A percentile compares a stretch with the other conserved stretches of the same genome.
Evolutionary conservation across 2,113 vertebrate species (phyloP).

Genomic region (Himantopus leucocephalus): DNA sequence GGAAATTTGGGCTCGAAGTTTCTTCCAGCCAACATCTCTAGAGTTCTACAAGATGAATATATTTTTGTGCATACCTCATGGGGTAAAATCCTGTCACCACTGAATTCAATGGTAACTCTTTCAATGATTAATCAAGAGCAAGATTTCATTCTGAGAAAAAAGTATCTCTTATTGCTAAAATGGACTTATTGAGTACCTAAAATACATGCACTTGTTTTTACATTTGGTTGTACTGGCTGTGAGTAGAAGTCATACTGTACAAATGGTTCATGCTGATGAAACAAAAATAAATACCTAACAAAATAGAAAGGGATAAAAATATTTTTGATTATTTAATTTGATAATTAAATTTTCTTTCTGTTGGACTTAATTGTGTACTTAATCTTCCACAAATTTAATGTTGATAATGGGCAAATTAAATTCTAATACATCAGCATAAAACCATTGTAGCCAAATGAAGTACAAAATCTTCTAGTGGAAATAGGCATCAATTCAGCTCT

Average conservation of each 20-base stretch:
- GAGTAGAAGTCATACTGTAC: background rate
- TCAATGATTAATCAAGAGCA: background rate
- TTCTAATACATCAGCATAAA: background rate
- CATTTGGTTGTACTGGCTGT: background rate
- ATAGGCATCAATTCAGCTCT: background rate
- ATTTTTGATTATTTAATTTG: background rate
- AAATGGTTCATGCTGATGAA: background rate
- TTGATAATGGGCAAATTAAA: background rate
- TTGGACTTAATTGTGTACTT: background rate
- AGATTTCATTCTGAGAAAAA: background rate
- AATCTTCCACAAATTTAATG: background rate
- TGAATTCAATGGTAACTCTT: background rate
- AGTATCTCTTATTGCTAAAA: background rate
- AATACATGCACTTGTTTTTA: background rate
- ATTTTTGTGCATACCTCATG: background rate
- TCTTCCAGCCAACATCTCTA: background rate
- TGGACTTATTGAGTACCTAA: background rate
- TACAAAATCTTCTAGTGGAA: background rate
- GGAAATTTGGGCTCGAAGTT: background rate
- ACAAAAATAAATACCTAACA: background rate
- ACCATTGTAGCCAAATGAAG: background rate
- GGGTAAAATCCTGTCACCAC: background rate
- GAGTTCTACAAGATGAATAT: background rate
- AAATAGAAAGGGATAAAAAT: background rate
- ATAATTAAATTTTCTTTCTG: background rate